Conservation (phyloP, 92 coral and sea anemone genomes). For the Chrysogorgia sp. region DNA sequence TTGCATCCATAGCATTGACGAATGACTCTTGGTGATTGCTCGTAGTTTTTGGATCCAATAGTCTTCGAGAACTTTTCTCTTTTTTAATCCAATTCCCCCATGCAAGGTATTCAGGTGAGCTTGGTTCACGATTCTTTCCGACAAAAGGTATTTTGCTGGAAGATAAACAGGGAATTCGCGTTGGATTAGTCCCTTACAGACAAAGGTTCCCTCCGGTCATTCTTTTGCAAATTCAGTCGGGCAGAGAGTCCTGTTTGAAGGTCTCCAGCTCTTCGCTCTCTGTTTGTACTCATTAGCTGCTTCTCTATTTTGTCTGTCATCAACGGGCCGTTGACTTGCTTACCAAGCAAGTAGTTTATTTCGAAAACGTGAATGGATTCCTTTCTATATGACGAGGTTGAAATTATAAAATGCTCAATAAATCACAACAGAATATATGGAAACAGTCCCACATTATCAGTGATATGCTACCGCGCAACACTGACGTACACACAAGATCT, state of each 20-base stretch:
- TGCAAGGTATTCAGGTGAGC: slow-evolving; percentile 14
- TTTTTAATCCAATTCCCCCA: slow-evolving; percentile 8
- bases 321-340: slow-evolving; percentile 7
- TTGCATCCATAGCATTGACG: neutral
- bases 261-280: neutral
- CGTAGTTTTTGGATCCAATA: slow-evolving; percentile 1
- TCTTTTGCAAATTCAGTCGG: slow-evolving; percentile 25
- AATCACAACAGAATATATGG: too few species aligned
- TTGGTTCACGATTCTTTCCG: slow-evolving; percentile 9
- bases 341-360: neutral
- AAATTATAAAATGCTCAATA: too few species aligned
- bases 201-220: slow-evolving; percentile 13
- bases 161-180: slow-evolving; percentile 30
- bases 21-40: slow-evolving; percentile 2
- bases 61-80: neutral
- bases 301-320: slow-evolving; percentile 13
- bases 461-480: too few species aligned
- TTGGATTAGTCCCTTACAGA: slow-evolving; percentile 17
- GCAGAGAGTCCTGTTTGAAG: neutral
- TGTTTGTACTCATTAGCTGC: slow-evolving; percentile 1
- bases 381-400: too few species aligned
- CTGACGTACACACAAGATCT: too few species aligned
- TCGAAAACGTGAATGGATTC: too few species aligned
- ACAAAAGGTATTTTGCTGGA: slow-evolving; percentile 16
- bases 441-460: too few species aligned